Evolutionary conservation across 2,888 invertebrate genomes (phyloP), one percentile per base, ranked within the genome.

Genomic region (Callyntrura sp.): DNA sequence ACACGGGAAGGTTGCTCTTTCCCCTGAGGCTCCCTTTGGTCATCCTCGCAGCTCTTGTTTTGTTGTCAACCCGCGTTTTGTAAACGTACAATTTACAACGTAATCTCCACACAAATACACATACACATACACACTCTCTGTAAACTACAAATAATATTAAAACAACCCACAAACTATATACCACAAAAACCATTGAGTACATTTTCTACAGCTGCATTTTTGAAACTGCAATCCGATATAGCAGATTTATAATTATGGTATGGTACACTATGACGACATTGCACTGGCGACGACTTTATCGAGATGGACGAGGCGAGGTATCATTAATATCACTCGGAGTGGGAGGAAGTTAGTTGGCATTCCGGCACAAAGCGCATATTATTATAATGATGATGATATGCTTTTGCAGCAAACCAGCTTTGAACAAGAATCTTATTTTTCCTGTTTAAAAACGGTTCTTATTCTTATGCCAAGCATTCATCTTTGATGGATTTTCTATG

Each of bases 1-100:
- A 89, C 45, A 86, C 48, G 23, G 90, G 62, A 2, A 12, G 23
- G 2, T 45, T 62, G 14, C 14, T 62, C 51, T 65, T 82, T 62
- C 86, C 90, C n/a, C 0, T 65, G 28, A 48, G 78, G 62, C 62
- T 90, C 25, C 90, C 85, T 35, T 17, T 86, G 20, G 83, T 20
- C 20, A 51, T 28, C 12, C 28, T 90, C 20, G 85, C 78, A 45
- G 25, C 78, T 4, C 14, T 73, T 60, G 57, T 90, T 45, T 79
- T 60, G 25, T 65, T 89, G 14, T 85, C 79, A 60, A 5, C 90
- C 28, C 81, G 48, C 20, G 14, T 73, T 73, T 60, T 85, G 6
- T 90, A 90, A 84, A 68, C 17, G 28, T 57, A 57, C 55, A 55
- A 3, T 57, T 12, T 35, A 6, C 11, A 35, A 35, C 9, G 1